Base-by-base conservation (phyloP, 2,888 invertebrate species). In the Tachina grossa region DNA sequence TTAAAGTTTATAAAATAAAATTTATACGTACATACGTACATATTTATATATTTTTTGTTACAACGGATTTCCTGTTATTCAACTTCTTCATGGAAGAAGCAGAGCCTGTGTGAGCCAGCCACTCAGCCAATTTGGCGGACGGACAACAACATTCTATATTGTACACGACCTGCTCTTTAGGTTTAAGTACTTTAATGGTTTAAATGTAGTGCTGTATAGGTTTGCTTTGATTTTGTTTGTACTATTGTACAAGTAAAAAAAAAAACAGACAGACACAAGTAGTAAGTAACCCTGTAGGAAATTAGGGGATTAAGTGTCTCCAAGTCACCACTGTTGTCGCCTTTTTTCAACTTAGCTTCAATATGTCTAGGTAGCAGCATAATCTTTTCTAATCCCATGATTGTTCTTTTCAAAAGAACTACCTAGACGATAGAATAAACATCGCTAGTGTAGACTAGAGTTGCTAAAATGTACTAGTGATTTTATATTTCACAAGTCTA, bases 41-140 rank as follows among this genome's bases (percentile, higher is more conserved):
- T 31, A 31, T 31, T 0, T 31, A 31, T 31, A 6, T 6, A 6
- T 31, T 65, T 68, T 77, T 74, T 68, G 43, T 65, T 43, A 49
- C 75, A 79, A 82, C 85, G 85, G 85, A 85, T 85, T 85, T 85
- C 85, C 85, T 82, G 82, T 79, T 85, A 82, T 72, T 71, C 79
- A 85, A 85, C 63, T 75, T 82, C 69, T 65, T 74, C 45, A 59
- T 31, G 66, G 63, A 55, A 69, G 22, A 55, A 75, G 63, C 63
- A 68, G 66, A 77, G 16, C 6, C 53, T 53, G 53, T 45, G 45
- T 9, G 19, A 55, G 55, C 16, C 43, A 66, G 55, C n/a, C 51
- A 72, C 19, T 9, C 83, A 78, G 63, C 47, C 61, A 69, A 69
- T 41, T 57, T 59, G 41, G n/a, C 53, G 22, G 72, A 53, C 66